Percentiles rank a stretch among this genome's conserved stretches.
These are phyloP conservation scores for Chaetorhynchus papuensis DNA, from an alignment of 2,113 vertebrate species.

Conservation along the genomic window DNA sequence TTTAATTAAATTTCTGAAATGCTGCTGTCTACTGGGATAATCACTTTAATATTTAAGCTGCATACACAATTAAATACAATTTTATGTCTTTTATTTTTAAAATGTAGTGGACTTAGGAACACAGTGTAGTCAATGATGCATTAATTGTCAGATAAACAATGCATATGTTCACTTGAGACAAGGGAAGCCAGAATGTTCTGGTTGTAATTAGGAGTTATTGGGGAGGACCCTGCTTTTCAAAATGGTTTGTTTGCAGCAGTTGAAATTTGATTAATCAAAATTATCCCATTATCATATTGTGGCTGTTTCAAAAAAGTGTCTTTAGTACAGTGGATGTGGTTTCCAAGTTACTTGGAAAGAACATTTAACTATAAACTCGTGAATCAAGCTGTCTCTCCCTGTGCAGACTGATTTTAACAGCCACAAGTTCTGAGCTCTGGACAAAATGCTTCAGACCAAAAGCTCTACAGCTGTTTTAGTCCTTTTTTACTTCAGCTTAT, in stretches of 20 bases:
- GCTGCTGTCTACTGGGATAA: constrained; percentile 63
- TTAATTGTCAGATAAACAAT: not conserved
- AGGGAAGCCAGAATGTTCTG: not conserved
- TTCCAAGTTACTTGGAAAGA: not conserved
- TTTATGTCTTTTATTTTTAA: not conserved
- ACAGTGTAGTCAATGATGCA: not conserved
- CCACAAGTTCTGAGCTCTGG: not conserved
- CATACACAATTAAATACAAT: not conserved
- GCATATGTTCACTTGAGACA: not conserved
- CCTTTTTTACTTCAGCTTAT: not conserved
- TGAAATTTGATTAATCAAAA: not conserved
- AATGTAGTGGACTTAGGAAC: not conserved
- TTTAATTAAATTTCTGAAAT: constrained; percentile 62
- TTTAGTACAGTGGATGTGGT: not conserved
- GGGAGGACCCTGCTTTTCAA: not conserved
- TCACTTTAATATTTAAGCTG: not conserved
- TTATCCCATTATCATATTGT: not conserved
- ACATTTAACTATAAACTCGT: not conserved
- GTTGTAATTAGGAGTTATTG: not conserved
- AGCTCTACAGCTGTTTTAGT: not conserved
- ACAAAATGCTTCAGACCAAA: not conserved
- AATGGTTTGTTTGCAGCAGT: not conserved
- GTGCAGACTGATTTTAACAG: not conserved
- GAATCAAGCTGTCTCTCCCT: not conserved
- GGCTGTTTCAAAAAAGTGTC: not conserved